These are phyloP conservation scores for Lasioglossum lativentre DNA, from an alignment of 2,888 invertebrate species.

Conservation along the genomic window DNA sequence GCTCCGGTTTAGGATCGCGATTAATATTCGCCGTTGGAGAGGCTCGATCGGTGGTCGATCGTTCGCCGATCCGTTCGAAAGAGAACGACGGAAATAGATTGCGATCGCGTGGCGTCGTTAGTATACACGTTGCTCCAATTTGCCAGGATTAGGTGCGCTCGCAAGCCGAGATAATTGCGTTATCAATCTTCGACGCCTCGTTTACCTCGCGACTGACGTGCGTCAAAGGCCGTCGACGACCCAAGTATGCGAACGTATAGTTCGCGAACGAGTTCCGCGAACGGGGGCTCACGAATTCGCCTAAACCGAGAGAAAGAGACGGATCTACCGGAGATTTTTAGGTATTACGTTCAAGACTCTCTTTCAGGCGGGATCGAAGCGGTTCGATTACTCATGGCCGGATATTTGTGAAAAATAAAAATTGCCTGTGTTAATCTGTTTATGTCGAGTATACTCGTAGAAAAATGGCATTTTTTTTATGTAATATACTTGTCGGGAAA, in stretches of 20 bases:
- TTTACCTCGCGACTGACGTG: conserved; percentile 16
- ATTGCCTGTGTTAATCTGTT: too few relatives aligned
- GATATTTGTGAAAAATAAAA: background rate
- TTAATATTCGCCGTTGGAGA: background rate
- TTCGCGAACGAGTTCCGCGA: background rate
- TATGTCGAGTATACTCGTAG: too few relatives aligned
- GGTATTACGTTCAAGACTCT: background rate
- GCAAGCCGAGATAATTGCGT: conserved; percentile 48
- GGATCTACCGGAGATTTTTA: background rate
- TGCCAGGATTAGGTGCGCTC: conserved; percentile 36
- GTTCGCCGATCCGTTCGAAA: background rate
- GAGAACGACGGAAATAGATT: conserved; percentile 21
- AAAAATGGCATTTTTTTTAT: too few relatives aligned
- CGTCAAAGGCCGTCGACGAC: conserved; percentile 1
- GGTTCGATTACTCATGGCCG: too few relatives aligned
- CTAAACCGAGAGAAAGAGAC: background rate
- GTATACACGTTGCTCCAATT: conserved; percentile 39
- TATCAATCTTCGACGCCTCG: conserved; percentile 51
- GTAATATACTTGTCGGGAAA: too few relatives aligned
- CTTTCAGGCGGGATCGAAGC: background rate
- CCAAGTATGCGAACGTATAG: conserved; percentile 3
- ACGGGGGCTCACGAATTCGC: background rate
- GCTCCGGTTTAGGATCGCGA: background rate
- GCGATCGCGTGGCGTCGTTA: conserved; percentile 24
- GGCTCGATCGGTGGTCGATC: background rate